These are phyloP conservation scores for Pseudolaguvia tuberculata DNA, from an alignment of 2,113 vertebrate genomes.

Conservation along the genomic window DNA sequence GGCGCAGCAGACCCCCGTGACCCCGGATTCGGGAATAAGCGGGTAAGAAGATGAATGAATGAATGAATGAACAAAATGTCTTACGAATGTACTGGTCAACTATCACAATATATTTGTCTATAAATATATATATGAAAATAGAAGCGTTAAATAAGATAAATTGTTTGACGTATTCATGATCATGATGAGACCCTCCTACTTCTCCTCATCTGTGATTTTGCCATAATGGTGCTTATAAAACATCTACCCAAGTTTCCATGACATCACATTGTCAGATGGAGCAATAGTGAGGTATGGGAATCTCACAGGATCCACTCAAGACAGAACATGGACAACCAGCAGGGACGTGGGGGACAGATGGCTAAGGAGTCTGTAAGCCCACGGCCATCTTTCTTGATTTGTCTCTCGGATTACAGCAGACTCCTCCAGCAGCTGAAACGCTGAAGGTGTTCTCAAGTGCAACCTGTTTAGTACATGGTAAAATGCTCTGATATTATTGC, in stretches of 20 bases:
- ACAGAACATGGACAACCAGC: constrained; percentile 33
- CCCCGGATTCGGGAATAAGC: no score
- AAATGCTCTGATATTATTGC: background rate
- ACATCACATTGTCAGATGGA: constrained; percentile 36
- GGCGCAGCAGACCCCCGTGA: no score
- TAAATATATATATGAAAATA: no score
- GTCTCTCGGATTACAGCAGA: background rate
- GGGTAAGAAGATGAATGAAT: no score
- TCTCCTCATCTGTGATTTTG: background rate
- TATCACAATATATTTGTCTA: no score
- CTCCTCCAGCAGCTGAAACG: background rate
- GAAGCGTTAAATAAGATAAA: background rate
- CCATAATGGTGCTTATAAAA: constrained; percentile 11
- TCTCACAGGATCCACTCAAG: constrained; percentile 18
- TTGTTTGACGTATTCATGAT: background rate
- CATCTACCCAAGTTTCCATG: constrained; percentile 38
- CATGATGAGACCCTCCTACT: background rate
- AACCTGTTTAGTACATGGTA: background rate
- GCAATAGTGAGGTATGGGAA: constrained; percentile 27
- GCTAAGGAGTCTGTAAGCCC: constrained; percentile 39
- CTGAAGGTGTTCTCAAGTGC: background rate
- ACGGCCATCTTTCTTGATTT: constrained; percentile 9
- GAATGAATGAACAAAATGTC: no score
- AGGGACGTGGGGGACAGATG: constrained; percentile 43
- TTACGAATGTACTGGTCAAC: no score